A percentile compares a stretch with the other conserved stretches of the same genome.
phyloP scores from a whole-genome alignment of 2,797 vertebrate genomes.

The Craterocephalus amniculus region DNA sequence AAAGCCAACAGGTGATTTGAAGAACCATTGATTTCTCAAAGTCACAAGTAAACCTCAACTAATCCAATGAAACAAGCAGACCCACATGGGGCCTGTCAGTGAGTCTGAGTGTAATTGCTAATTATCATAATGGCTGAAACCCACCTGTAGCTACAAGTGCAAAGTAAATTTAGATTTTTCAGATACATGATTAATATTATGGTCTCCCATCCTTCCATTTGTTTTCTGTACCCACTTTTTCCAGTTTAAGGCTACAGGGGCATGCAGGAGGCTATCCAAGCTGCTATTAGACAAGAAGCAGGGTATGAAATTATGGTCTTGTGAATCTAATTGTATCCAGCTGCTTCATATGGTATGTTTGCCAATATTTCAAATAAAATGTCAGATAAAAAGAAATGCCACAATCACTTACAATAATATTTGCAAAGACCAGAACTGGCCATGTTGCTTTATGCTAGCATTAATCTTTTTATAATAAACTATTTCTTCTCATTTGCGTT shows the following conservation, averaged over 20 bases:
- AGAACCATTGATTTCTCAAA: too few relatives aligned
- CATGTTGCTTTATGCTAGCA: constrained; percentile 6
- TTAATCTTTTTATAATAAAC: constrained; percentile 3
- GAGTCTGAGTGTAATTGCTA: too few relatives aligned
- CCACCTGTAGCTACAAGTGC: not conserved
- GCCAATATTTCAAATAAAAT: not conserved
- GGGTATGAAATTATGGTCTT: too few relatives aligned
- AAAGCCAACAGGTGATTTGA: too few relatives aligned
- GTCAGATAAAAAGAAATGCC: not conserved
- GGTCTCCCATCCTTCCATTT: too few relatives aligned
- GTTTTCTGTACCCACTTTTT: too few relatives aligned
- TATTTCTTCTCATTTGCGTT: constrained; percentile 9
- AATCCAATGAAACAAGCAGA: not conserved
- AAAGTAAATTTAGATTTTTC: not conserved
- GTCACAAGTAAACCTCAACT: not conserved
- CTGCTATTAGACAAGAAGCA: too few relatives aligned
- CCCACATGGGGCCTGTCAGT: not conserved
- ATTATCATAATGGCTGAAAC: too few relatives aligned
- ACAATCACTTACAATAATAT: not conserved
- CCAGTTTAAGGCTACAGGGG: too few relatives aligned
- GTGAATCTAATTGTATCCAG: not conserved
- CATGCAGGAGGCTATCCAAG: too few relatives aligned
- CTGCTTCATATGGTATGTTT: not conserved
- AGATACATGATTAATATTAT: too few relatives aligned
- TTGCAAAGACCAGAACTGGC: not conserved